These are phyloP conservation scores for Andrena chrysosceles DNA, from an alignment of 2,888 invertebrate species.

Conservation along the genomic window DNA sequence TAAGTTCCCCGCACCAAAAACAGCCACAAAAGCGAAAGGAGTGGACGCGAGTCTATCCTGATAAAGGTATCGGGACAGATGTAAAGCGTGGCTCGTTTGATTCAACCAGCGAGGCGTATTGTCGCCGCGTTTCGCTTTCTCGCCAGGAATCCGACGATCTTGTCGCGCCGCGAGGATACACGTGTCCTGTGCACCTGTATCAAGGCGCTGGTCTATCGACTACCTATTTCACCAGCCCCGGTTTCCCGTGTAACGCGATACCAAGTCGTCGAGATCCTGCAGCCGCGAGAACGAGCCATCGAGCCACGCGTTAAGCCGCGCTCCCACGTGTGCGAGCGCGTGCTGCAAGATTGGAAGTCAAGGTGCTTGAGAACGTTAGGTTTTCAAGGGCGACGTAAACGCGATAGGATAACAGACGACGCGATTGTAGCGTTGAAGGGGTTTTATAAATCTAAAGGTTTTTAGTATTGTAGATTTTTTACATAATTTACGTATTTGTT, in stretches of 20 bases:
- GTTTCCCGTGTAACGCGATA: conserved; percentile 28
- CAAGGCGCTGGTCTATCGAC: conserved; percentile 22
- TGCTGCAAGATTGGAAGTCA: neutral
- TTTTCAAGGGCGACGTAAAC: too few relatives aligned
- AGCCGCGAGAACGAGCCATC: conserved; percentile 5
- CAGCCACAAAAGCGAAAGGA: conserved; percentile 1
- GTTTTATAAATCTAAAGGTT: too few relatives aligned
- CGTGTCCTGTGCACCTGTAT: conserved; percentile 56
- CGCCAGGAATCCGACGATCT: conserved; percentile 62
- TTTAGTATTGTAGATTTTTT: too few relatives aligned
- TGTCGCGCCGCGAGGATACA: conserved; percentile 36
- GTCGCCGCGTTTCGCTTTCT: conserved; percentile 62
- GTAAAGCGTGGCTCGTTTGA: conserved; percentile 43
- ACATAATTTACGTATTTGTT: too few relatives aligned
- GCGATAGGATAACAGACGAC: too few relatives aligned
- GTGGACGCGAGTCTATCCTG: conserved; percentile 2
- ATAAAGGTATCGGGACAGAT: conserved; percentile 4
- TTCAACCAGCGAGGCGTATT: conserved; percentile 35
- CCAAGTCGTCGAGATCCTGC: neutral
- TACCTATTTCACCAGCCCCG: conserved; percentile 32
- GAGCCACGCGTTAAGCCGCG: neutral
- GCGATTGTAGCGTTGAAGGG: too few relatives aligned
- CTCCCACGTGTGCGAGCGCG: neutral
- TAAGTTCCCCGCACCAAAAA: neutral
- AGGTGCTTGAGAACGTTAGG: too few relatives aligned